phyloP scores from a whole-genome alignment of 2,113 vertebrate species.

The Onychorhynchus coronatus region DNA sequence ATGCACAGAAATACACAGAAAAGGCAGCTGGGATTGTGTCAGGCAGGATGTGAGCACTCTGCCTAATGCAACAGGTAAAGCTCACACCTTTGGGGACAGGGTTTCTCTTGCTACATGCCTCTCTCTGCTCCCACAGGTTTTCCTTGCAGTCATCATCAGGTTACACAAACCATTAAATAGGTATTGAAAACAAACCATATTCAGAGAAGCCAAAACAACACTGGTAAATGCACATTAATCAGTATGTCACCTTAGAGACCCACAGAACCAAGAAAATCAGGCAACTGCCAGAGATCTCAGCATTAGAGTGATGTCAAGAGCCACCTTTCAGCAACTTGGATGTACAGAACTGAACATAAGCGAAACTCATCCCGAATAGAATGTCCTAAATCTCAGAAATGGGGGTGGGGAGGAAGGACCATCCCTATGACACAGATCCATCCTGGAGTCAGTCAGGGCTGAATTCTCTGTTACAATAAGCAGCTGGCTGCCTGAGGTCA shows the following conservation, averaged over 20 bases:
- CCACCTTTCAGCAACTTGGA: neutral
- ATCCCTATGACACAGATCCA: neutral
- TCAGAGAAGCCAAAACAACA: neutral
- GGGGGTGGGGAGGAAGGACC: neutral
- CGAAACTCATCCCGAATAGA: rapidly evolving
- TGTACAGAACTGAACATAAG: neutral
- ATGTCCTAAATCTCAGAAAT: neutral
- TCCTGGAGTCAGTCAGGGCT: neutral
- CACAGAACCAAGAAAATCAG: rapidly evolving
- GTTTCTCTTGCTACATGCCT: neutral
- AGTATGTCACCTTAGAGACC: neutral
- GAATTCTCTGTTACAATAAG: neutral
- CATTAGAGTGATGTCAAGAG: neutral
- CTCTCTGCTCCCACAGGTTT: neutral
- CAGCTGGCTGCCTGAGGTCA: neutral
- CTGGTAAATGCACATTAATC: neutral
- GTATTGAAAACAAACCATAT: neutral
- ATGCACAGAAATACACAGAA: neutral
- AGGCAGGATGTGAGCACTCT: neutral
- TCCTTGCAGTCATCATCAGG: neutral
- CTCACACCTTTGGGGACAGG: neutral
- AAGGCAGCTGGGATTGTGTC: neutral
- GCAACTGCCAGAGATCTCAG: neutral
- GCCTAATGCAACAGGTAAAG: neutral
- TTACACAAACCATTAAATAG: neutral